Conservation (phyloP, 2,888 invertebrate genomes). For the Eucera pruinosa region DNA sequence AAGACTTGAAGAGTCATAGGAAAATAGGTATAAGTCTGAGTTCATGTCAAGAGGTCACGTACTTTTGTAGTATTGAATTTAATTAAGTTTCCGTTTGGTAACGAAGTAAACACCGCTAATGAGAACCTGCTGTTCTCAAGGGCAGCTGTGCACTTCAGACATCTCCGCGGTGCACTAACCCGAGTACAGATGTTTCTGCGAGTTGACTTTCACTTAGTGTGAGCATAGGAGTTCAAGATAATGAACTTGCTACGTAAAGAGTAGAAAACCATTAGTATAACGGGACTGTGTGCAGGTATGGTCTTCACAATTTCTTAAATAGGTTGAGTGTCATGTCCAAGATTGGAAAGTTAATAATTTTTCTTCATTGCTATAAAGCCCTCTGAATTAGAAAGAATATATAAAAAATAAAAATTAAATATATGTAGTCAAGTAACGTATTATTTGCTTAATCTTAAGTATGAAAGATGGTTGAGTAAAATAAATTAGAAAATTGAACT, state of each 20-base stretch:
- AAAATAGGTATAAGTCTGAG: background rate
- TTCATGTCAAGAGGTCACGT: conserved; percentile 5
- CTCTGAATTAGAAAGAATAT: no score
- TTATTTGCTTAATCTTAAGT: background rate
- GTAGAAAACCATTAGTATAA: conserved; percentile 10
- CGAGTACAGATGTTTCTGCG: conserved; percentile 44
- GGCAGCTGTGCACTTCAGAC: conserved; percentile 46
- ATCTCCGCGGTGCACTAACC: conserved; percentile 50
- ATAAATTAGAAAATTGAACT: no score
- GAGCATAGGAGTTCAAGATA: conserved; percentile 30
- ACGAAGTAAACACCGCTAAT: conserved; percentile 60
- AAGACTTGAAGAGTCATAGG: background rate
- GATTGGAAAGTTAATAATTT: background rate
- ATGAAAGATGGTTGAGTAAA: no score
- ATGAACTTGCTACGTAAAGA: conserved; percentile 33
- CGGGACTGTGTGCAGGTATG: conserved; percentile 10
- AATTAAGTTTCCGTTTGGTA: conserved; percentile 38
- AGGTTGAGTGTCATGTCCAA: background rate
- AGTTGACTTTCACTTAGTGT: conserved; percentile 46
- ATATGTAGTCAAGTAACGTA: no score
- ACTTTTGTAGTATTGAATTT: conserved; percentile 14
- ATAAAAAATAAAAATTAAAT: no score
- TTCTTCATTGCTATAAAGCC: no score
- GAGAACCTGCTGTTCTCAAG: conserved; percentile 53
- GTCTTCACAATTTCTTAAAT: background rate